A percentile compares a stretch with the other conserved stretches of the same genome.
phyloP scores from a whole-genome alignment of 2,888 invertebrate species.

The Nymphalis polychloros region DNA sequence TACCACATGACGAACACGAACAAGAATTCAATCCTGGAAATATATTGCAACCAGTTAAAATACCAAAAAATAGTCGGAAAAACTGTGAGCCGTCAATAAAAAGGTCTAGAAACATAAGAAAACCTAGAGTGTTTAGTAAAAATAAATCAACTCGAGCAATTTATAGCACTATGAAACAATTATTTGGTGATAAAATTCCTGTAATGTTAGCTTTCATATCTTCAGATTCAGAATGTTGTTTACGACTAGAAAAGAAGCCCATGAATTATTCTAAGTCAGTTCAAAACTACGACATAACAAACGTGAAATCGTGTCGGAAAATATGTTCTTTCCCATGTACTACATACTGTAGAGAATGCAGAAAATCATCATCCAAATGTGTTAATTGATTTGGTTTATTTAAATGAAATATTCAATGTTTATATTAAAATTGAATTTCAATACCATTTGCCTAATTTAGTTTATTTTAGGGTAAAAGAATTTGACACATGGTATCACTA shows the following conservation, averaged over 20 bases:
- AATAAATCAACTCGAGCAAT: slow-evolving; percentile 36
- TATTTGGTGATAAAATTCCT: slow-evolving; percentile 43
- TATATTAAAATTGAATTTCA: slow-evolving; percentile 5
- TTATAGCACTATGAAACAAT: slow-evolving; percentile 38
- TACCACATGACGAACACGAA: slow-evolving; percentile 19
- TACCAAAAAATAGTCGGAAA: slow-evolving; percentile 10
- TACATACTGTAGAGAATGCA: slow-evolving; percentile 49
- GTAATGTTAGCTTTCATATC: slow-evolving; percentile 46
- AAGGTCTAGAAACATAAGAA: slow-evolving; percentile 36
- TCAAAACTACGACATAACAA: slow-evolving; percentile 35
- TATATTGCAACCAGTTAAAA: slow-evolving; percentile 11
- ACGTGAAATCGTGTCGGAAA: slow-evolving; percentile 39
- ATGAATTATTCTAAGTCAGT: slow-evolving; percentile 39
- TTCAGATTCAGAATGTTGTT: slow-evolving; percentile 38
- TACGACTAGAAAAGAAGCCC: slow-evolving; percentile 31
- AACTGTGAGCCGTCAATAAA: slow-evolving; percentile 14
- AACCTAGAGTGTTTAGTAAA: slow-evolving; percentile 35
- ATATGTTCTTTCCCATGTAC: slow-evolving; percentile 47
- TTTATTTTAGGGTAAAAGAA: slow-evolving; percentile 38
- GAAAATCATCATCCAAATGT: slow-evolving; percentile 32
- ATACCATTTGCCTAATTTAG: slow-evolving; percentile 33
- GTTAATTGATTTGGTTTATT: slow-evolving; percentile 12
- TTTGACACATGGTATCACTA: slow-evolving; percentile 58
- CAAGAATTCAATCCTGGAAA: slow-evolving; percentile 29
- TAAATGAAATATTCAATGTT: neutral